Base-by-base conservation (phyloP, 2,797 vertebrate species). In the Allobates femoralis region DNA sequence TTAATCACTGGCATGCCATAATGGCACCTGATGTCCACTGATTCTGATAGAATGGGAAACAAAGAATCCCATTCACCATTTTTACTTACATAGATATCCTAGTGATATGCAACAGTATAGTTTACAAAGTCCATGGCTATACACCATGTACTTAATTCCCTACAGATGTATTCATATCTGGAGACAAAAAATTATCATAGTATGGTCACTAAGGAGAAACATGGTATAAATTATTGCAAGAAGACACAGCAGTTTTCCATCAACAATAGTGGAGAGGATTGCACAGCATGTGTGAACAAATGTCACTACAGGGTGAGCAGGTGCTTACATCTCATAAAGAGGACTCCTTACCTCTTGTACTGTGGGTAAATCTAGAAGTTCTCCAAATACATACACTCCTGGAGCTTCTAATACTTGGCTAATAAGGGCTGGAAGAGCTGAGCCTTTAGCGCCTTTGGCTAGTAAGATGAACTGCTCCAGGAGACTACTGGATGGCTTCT, bases 391-490 rank as follows among this genome's bases (percentile, higher is more conserved):
- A 71, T 96, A 96, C 34, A 96, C 94, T 30, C 96, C 95, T 34
- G 96, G 95, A 77, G 95, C 95, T 75, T 96, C 95, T 88, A 96
- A 90, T 76, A 96, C 93, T 92, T 96, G 95, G 89, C 92, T 95
- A 90, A 96, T 95, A 56, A 96, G 94, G 89, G 94, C 90, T 81
- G 94, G 94, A 77, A 96, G 91, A 79, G 95, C 94, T 79, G 94
- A 93, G 62, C 96, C 95, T 92, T 92, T 94, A 19, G 94, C 94
- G 77, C 93, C 93, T 92, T 95, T 95, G 89, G 95, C 96, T 83
- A 96, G 90, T 86, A 96, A 91, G 91, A 96, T 94, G 91, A 96
- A 96, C 93, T 96, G 95, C 90, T 96, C 94, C 80, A 96, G 91
- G 82, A 94, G 93, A 89, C 93, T 95, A 90, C 92, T 93, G 90